A percentile compares a stretch with the other conserved stretches of the same genome.
phyloP scores from a whole-genome alignment of 2,797 vertebrate genomes.

The Sebastes vulpes region DNA sequence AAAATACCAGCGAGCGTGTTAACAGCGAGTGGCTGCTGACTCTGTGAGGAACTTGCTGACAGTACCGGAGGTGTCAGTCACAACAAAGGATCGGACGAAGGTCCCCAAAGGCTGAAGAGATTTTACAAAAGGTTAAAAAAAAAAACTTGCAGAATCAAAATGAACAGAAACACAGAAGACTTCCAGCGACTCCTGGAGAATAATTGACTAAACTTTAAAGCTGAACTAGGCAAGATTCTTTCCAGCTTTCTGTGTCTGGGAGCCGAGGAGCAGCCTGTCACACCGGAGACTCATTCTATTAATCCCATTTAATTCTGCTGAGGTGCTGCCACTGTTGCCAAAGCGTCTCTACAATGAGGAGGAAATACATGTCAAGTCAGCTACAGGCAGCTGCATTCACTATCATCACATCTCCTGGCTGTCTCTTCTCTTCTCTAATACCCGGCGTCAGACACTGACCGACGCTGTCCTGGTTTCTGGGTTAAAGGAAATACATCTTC shows the following conservation, averaged over 20 bases:
- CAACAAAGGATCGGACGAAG: slow-evolving; percentile 7
- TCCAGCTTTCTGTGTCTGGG: neutral
- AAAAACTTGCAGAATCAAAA: slow-evolving; percentile 11
- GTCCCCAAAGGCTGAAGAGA: neutral
- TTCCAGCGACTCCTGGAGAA: neutral
- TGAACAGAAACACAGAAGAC: neutral
- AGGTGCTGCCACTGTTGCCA: neutral
- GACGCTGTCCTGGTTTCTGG: neutral
- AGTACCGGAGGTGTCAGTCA: slow-evolving; percentile 18
- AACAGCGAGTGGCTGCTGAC: neutral
- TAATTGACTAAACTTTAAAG: slow-evolving; percentile 29
- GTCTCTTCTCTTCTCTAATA: neutral
- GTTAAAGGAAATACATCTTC: neutral
- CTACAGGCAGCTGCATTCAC: neutral
- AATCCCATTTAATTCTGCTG: slow-evolving; percentile 31
- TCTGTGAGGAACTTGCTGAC: slow-evolving; percentile 16
- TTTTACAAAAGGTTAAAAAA: neutral
- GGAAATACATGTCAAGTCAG: neutral
- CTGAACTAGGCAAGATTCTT: slow-evolving; percentile 22
- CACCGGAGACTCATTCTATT: neutral
- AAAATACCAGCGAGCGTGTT: slow-evolving; percentile 5
- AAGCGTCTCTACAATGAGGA: neutral
- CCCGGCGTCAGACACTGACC: neutral
- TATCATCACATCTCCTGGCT: neutral
- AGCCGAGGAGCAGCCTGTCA: neutral